These are phyloP conservation scores for Columba livia DNA, from an alignment of 2,113 vertebrate genomes.

Conservation along the genomic window DNA sequence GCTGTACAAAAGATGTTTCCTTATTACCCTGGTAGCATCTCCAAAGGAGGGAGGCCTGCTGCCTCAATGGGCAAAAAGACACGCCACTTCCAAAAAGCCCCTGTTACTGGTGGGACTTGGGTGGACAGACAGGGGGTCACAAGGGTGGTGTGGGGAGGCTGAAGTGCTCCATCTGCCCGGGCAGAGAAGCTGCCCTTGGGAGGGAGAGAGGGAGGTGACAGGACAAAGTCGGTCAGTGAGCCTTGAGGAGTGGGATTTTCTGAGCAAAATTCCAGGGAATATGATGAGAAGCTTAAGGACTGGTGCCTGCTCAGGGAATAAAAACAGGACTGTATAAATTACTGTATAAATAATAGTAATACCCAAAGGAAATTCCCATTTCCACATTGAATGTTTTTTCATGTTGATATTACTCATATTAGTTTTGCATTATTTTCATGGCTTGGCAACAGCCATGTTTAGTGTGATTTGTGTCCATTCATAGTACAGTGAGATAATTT, in stretches of 20 bases:
- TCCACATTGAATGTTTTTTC: background rate
- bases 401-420: background rate
- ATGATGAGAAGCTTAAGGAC: background rate
- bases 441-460: background rate
- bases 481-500: background rate
- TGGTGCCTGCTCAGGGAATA: background rate
- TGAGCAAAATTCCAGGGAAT: background rate
- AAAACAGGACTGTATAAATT: background rate
- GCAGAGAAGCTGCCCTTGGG: background rate
- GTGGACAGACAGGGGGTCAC: background rate
- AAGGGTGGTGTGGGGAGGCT: fast-evolving
- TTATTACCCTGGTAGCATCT: background rate
- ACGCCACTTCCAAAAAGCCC: background rate
- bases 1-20: background rate
- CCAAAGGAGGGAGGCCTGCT: background rate
- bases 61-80: background rate
- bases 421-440: background rate
- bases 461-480: background rate
- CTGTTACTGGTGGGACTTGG: background rate
- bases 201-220: background rate
- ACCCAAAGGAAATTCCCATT: background rate
- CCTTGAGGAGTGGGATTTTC: background rate
- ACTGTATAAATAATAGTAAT: background rate
- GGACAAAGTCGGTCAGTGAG: background rate
- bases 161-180: background rate